Evolutionary conservation across 2,888 invertebrate species (phyloP).

Genomic region (Leptopilina myrica): DNA sequence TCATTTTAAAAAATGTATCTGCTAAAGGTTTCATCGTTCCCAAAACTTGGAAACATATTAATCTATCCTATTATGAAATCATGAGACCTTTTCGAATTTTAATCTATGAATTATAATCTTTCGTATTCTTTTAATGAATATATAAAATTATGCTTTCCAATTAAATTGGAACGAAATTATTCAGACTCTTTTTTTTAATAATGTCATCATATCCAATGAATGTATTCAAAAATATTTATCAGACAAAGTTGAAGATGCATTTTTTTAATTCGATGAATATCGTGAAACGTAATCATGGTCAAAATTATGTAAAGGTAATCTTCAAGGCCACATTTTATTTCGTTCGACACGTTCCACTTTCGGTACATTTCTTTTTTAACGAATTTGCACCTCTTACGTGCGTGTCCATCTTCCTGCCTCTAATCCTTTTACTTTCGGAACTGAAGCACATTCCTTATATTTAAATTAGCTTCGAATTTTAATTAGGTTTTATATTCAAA

Average conservation of each 20-base stretch:
- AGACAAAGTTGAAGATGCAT: too few relatives aligned
- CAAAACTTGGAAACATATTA: background rate
- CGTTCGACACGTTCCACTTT: background rate
- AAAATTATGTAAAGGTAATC: conserved; percentile 14
- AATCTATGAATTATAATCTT: background rate
- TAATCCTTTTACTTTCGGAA: conserved; percentile 5
- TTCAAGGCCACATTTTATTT: conserved; percentile 10
- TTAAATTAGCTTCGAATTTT: conserved; percentile 6
- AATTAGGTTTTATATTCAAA: background rate
- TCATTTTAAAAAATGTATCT: too few relatives aligned
- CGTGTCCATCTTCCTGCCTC: conserved; percentile 13
- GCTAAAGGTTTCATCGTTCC: background rate
- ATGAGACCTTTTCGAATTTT: background rate
- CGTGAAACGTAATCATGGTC: background rate
- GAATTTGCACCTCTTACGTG: conserved; percentile 5
- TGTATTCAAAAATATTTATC: conserved; percentile 8
- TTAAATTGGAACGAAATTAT: conserved; percentile 14
- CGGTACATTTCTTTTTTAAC: background rate
- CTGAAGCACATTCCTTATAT: background rate
- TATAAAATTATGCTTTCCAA: background rate
- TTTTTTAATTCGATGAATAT: too few relatives aligned
- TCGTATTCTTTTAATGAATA: too few relatives aligned
- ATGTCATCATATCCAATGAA: background rate
- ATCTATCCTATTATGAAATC: conserved; percentile 21
- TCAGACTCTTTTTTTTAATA: background rate